Conservation (phyloP, 2,888 invertebrate species). For the Myopa testacea region DNA sequence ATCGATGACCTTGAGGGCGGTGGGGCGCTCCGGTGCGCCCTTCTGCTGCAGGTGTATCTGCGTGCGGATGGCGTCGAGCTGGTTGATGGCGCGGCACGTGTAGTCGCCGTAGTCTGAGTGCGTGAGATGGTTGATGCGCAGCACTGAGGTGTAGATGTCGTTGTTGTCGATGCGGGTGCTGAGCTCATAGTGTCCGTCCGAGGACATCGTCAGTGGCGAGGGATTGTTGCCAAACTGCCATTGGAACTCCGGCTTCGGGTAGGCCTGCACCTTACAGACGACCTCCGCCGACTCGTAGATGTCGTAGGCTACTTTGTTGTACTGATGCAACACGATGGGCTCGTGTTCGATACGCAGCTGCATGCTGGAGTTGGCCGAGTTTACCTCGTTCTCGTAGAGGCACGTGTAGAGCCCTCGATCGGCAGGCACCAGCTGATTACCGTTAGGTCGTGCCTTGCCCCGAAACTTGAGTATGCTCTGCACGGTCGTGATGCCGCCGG, state of each 20-base stretch:
- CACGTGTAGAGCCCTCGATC: slow-evolving; percentile 91
- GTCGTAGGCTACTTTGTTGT: slow-evolving; percentile 90
- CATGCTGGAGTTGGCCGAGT: slow-evolving; percentile 88
- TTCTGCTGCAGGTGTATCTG: slow-evolving; percentile 87
- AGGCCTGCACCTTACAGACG: slow-evolving; percentile 88
- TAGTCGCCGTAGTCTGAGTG: slow-evolving; percentile 91
- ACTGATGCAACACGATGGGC: slow-evolving; percentile 86
- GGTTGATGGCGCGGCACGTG: slow-evolving; percentile 87
- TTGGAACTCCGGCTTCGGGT: slow-evolving; percentile 92
- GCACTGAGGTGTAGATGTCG: slow-evolving; percentile 85
- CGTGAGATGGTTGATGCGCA: slow-evolving; percentile 79
- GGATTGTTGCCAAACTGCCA: slow-evolving; percentile 86
- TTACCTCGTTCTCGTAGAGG: slow-evolving; percentile 89
- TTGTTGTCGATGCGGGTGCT: slow-evolving; percentile 83
- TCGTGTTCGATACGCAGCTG: slow-evolving; percentile 91
- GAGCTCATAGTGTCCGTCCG: slow-evolving; percentile 88
- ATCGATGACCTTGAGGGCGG: slow-evolving; percentile 77
- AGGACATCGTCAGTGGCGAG: slow-evolving; percentile 80
- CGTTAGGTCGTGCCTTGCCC: slow-evolving; percentile 82
- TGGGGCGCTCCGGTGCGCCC: slow-evolving; percentile 87
- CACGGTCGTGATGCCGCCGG: slow-evolving; percentile 82
- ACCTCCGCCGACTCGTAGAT: slow-evolving; percentile 86
- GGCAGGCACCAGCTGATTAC: slow-evolving; percentile 81
- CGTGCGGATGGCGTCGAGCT: slow-evolving; percentile 81
- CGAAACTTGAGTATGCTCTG: slow-evolving; percentile 84